Base-by-base conservation (phyloP, 2,888 invertebrate genomes). In the Pollenia amentaria region DNA sequence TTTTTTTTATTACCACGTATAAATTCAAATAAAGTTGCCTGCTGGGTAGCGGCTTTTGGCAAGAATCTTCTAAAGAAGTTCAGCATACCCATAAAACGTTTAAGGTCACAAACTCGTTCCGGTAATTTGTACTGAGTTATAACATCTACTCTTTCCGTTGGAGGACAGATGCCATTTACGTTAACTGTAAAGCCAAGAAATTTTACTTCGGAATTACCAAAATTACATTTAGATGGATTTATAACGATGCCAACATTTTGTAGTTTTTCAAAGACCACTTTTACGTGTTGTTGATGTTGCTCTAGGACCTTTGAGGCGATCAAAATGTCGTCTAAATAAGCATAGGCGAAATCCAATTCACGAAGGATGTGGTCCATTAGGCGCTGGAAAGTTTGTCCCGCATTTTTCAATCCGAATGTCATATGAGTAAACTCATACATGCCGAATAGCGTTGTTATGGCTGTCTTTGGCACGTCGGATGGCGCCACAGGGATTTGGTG, bases 311-410 rank as follows among this genome's bases (percentile, higher is more conserved):
- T 51, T 1, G 90, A 89, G 4, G 89, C 89, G 2, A 91, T 84
- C 9, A 90, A 70, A 12, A 91, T 88, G 62, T 91, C 91, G 64
- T 91, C 91, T 0, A 91, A 38, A 72, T 91, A 91, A 7, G 85
- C 75, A 51, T 87, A 89, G 14, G 79, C 85, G 62, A 87, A 87
- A 0, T 40, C 42, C 3, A 55, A 87, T 8, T 87, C 84, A 1
- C 75, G 76, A 8, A 87, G 44, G 2, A 88, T 75, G 46, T 83
- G 53, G 51, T 88, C 70, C 53, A 88, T 86, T 18, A 79, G 70
- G 44, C 85, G 55, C 53, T 88, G 88, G 11, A 87, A 85, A 8
- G 84, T 87, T 64, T 85, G 88, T 9, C 78, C 88, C 2, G 87
- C 88, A 11, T 88, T 87, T 11, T 84, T 44, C 1, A 87, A 38